Base-by-base conservation (phyloP, 2,113 vertebrate species). In the Mus pahari region DNA sequence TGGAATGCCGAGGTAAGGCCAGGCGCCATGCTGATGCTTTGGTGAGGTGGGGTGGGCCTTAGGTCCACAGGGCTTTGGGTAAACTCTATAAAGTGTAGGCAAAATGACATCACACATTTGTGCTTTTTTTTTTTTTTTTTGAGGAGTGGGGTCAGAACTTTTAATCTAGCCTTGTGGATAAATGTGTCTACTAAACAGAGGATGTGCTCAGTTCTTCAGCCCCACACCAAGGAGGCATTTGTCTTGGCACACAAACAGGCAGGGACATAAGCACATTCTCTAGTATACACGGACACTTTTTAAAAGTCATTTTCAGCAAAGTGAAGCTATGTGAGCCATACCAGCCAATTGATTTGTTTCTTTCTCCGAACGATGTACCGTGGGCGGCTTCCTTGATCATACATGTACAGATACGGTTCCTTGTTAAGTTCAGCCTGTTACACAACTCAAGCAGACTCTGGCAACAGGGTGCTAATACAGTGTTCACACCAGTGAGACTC, bases 1-100 rank as follows among this genome's bases (percentile, higher is more conserved):
- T 99, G 96, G 98, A 99, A 97, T 99, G 99, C 98, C 98, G 96
- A 96, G 99, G 99, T 99, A 98, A 98, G 96, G 93, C 16, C 11
- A 36, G 31, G 60, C 14, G 0, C 20, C 55, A 28, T 20, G 2
- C 16, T 10, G 13, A 45, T n/a, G 3, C 1, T 3, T 7, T 26
- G 60, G 2, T 75, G 5, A 3, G 33, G 1, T 75, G 5, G 5
- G 33, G 1, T 5, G 2, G 0, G 26, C 66, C 42, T 68, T 42
- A 20, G 48, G 20, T 82, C 55, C 68, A 24, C 6, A 28, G 66
- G 13, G 31, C 58, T 13, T 36, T 66, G 12, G 39, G 36, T 71
- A 39, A 92, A 74, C 22, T 28, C 33, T 22, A 66, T 33, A 14
- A 24, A 31, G 42, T 20, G 0, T 7, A 31, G 39, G 11, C 9